Evolutionary conservation across 53 echinoderm and acorn worm genomes (phyloP).

Genomic region (Stichopus horrens): DNA sequence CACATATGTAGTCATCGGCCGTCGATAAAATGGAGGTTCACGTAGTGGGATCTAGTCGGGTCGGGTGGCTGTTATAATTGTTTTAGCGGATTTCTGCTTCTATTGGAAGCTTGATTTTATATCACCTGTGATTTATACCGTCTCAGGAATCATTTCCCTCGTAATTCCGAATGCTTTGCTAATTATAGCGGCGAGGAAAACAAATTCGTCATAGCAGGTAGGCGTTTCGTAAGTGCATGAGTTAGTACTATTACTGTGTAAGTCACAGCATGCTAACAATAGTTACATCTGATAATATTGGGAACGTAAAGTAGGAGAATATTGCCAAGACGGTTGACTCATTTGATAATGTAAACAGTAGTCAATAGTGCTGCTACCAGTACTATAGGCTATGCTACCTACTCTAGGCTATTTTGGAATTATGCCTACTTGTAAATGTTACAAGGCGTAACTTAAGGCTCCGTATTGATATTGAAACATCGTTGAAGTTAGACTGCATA

Average conservation of each 20-base stretch:
- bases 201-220: constrained; percentile 39
- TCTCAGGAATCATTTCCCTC: constrained; percentile 23
- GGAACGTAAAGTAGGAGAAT: background rate
- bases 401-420: no score
- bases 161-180: background rate
- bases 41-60: constrained; percentile 19
- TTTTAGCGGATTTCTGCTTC: background rate
- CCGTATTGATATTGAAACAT: no score
- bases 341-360: background rate
- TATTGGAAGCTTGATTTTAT: background rate
- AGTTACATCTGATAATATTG: no score
- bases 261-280: background rate
- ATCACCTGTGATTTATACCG: background rate
- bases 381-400: no score
- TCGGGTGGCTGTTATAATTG: constrained; percentile 16
- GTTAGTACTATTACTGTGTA: background rate
- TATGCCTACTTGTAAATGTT: no score
- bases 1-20: background rate
- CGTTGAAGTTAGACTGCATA: no score
- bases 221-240: constrained; percentile 34
- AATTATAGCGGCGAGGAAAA: background rate
- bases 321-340: background rate
- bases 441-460: no score
- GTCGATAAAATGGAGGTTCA: constrained; percentile 31
- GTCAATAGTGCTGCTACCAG: background rate